Evolutionary conservation across 2,797 vertebrate species (phyloP), one percentile per base, ranked within the genome.

Genomic region (Muraenolepis orangiensis): DNA sequence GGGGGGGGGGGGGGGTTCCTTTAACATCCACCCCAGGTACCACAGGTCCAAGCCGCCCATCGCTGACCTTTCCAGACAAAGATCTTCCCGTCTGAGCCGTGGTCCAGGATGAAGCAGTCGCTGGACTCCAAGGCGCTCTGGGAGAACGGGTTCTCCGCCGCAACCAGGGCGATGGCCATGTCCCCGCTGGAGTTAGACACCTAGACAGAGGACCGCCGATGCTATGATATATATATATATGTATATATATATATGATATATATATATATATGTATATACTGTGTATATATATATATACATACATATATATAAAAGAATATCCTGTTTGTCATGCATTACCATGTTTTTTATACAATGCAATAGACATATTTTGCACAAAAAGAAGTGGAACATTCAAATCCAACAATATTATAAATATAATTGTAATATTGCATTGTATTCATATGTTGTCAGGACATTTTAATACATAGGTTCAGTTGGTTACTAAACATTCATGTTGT

Each of bases 41-140:
- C 28, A 13, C 28, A 29, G 13, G 23, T 61, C 66, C 67, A 34
- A 69, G 31, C 29, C 66, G 18, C 10, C 46, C 6, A 14, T 20
- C 3, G 16, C 88, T 78, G 34, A 99, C 98, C 98, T 96, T 99
- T 99, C 98, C 98, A 99, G 78, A 98, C 92, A n/a, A 97, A 99
- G 93, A 99, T 98, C 91, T 95, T 98, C 13, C 96, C 95, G 0
- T 98, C 92, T 0, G 92, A 91, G 85, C 98, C 98, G 0, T 98
- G 96, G 83, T 99, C 98, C 89, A 99, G 92, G 77, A 99, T 97
- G 90, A 98, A 99, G 91, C 98, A 99, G 90, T 99, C 98, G 0
- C 95, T 94, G 0, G 97, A 95, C 66, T 84, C 93, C 90, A 99
- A 90, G 71, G 96, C 94, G 26, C 93, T 91, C 91, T 99, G 98